A percentile compares a stretch with the other conserved stretches of the same genome.
phyloP scores from a whole-genome alignment of 2,888 invertebrate species.

The Copidosoma aretas region DNA sequence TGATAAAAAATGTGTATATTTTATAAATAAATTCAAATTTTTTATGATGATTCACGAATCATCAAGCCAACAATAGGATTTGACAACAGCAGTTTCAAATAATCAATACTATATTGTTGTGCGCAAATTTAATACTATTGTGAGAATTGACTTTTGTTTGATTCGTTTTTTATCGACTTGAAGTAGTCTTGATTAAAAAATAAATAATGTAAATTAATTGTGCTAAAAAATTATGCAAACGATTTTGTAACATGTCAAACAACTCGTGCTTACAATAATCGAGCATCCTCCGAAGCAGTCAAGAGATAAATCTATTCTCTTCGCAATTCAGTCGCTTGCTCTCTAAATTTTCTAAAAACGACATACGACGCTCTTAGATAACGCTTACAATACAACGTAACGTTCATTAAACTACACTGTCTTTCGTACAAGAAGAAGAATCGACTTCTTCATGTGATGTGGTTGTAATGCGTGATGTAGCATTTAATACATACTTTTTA shows the following conservation, averaged over 20 bases:
- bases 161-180: too few species aligned
- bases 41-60: background rate
- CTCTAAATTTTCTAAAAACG: constrained; percentile 17
- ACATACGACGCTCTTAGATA: constrained; percentile 18
- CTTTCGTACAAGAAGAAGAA: constrained; percentile 27
- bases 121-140: constrained; percentile 1
- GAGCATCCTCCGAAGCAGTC: constrained; percentile 30
- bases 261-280: constrained; percentile 14
- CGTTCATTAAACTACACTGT: too few species aligned
- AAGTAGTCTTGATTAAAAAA: background rate
- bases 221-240: constrained; percentile 12
- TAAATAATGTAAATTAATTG: constrained; percentile 11
- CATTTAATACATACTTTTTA: background rate
- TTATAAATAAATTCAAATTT: background rate
- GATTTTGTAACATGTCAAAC: constrained; percentile 4
- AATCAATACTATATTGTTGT: background rate
- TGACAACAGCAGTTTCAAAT: too few species aligned
- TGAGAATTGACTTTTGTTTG: constrained; percentile 18
- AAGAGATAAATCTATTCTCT: constrained; percentile 13
- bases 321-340: constrained; percentile 23
- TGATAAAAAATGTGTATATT: too few species aligned
- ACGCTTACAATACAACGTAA: background rate
- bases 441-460: constrained; percentile 1
- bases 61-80: too few species aligned
- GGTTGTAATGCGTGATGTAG: too few species aligned